Conservation (phyloP, 2,797 vertebrate species). For the Pseudotriccus pelzelni region DNA sequence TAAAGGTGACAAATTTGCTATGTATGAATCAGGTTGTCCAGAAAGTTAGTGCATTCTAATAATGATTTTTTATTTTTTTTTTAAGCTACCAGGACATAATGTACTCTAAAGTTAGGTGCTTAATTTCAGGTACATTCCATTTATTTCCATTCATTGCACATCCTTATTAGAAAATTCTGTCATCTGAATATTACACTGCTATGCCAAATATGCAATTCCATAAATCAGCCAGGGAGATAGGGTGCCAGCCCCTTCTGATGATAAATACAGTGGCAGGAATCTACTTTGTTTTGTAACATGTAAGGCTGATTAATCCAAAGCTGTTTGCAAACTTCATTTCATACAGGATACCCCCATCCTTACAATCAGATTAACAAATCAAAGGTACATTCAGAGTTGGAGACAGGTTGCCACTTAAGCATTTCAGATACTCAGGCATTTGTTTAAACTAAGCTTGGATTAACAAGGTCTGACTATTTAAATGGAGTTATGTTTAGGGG, state of each 20-base stretch:
- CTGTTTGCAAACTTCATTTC: slow-evolving; percentile 53
- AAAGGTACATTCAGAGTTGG: slow-evolving; percentile 34
- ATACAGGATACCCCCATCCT: slow-evolving; percentile 21
- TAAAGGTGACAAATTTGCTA: not conserved
- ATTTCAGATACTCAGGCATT: slow-evolving; percentile 52
- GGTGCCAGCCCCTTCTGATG: slow-evolving; percentile 27
- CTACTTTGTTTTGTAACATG: slow-evolving; percentile 52
- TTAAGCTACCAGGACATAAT: not conserved
- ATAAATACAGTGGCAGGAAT: slow-evolving; percentile 47
- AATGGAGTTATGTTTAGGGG: slow-evolving; percentile 47
- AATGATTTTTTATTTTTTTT: not conserved
- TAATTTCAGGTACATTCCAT: slow-evolving; percentile 35
- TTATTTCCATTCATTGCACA: slow-evolving; percentile 47
- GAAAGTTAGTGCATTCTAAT: not conserved
- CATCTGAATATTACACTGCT: slow-evolving; percentile 10
- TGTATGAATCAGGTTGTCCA: not conserved
- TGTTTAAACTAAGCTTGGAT: slow-evolving; percentile 61
- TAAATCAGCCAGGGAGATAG: slow-evolving; percentile 28
- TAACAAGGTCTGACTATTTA: slow-evolving; percentile 59
- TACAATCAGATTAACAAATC: slow-evolving; percentile 59
- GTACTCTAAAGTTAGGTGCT: not conserved
- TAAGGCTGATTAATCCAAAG: slow-evolving; percentile 60
- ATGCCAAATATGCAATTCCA: slow-evolving; percentile 46
- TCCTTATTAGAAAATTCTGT: slow-evolving; percentile 31
- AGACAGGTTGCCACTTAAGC: slow-evolving; percentile 48